phyloP scores from a whole-genome alignment of 2,113 vertebrate species.

The Colistium nudipinnis region DNA sequence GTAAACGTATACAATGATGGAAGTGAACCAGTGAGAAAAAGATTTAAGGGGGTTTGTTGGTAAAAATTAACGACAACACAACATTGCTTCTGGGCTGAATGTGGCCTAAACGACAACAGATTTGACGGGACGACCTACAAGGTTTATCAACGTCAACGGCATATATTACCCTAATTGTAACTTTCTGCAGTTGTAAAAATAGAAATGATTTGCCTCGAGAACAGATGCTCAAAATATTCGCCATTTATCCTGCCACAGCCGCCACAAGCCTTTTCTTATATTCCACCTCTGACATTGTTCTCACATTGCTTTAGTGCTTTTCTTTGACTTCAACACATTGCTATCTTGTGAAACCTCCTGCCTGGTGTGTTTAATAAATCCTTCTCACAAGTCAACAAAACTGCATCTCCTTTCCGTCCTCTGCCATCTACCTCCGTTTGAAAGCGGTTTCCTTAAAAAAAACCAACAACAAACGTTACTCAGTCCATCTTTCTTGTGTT shows the following conservation, averaged over 20 bases:
- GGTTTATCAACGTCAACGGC: too few relatives aligned
- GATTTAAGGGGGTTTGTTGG: background rate
- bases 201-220: background rate
- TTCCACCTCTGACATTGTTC: constrained; percentile 25
- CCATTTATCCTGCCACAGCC: background rate
- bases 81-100: background rate
- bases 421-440: constrained; percentile 19
- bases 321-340: constrained; percentile 39
- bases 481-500: background rate
- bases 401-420: constrained; percentile 7
- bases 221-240: background rate
- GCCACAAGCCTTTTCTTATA: background rate
- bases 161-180: too few relatives aligned
- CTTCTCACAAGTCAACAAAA: constrained; percentile 19
- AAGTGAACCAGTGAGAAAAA: background rate
- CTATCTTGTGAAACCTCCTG: constrained; percentile 44
- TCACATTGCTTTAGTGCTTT: constrained; percentile 27
- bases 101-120: too few relatives aligned
- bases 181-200: background rate
- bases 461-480: constrained; percentile 1
- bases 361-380: constrained; percentile 47
- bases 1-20: constrained; percentile 22
- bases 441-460: constrained; percentile 27
- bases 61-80: background rate
- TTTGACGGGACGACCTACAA: too few relatives aligned